Percentiles rank a stretch among this genome's conserved stretches.
Evolutionary conservation across 1,140 invertebrate species (phyloP).

Genomic region (Ips typographus): DNA sequence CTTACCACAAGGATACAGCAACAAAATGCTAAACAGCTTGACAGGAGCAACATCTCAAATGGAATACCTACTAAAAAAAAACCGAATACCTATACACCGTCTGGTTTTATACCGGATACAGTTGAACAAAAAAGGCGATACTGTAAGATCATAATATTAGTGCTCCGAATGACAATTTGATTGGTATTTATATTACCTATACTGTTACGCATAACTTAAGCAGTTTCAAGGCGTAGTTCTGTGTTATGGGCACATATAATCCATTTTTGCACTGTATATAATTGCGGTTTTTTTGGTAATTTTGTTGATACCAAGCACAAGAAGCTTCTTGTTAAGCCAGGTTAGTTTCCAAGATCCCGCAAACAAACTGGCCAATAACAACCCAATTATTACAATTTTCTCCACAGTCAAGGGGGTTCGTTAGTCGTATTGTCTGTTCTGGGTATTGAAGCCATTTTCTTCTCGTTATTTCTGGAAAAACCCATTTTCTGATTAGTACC

Average conservation of each 20-base stretch:
- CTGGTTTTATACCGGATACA: too few relatives aligned
- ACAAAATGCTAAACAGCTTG: too few relatives aligned
- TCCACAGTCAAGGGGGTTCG: not conserved
- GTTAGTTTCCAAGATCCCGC: slow-evolving; percentile 7
- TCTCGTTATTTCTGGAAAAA: too few relatives aligned
- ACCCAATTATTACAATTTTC: not conserved
- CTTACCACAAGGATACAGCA: too few relatives aligned
- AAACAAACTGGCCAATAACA: not conserved
- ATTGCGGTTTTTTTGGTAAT: not conserved
- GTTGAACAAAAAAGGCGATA: too few relatives aligned
- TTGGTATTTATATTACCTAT: not conserved
- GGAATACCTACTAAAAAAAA: too few relatives aligned
- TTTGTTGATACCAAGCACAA: not conserved
- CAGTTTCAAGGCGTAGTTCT: not conserved
- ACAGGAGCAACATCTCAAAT: too few relatives aligned
- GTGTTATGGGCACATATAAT: not conserved
- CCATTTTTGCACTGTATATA: not conserved
- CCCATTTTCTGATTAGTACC: too few relatives aligned
- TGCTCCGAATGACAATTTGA: not conserved
- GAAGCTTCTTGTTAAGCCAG: slow-evolving; percentile 2
- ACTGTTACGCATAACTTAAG: too few relatives aligned
- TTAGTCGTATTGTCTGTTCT: slow-evolving; percentile 7
- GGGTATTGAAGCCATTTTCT: too few relatives aligned
- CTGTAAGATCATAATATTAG: too few relatives aligned
- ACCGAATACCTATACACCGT: too few relatives aligned